These are phyloP conservation scores for Oplegnathus fasciatus DNA, from an alignment of 2,113 vertebrate genomes.

Conservation along the genomic window DNA sequence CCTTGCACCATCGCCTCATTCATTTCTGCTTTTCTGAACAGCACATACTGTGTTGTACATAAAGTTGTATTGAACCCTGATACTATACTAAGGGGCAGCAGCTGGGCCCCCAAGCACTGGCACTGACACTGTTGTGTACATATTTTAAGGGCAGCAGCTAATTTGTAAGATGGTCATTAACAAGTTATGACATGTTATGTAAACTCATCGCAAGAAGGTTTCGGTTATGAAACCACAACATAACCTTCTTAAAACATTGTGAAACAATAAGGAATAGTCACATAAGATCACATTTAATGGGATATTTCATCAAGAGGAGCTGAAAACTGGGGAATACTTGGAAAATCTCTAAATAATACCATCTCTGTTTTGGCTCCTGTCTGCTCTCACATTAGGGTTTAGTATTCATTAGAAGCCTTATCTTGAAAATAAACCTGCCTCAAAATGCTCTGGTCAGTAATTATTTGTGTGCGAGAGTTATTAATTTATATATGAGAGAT, in stretches of 20 bases:
- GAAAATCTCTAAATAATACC: not conserved
- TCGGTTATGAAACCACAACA: not conserved
- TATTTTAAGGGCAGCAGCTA: constrained; percentile 6
- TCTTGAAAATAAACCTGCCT: not conserved
- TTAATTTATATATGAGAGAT: not conserved
- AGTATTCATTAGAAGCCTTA: not conserved
- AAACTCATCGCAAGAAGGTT: not conserved
- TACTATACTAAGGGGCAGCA: not conserved
- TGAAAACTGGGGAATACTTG: not conserved
- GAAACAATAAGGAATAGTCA: not conserved
- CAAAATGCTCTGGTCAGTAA: constrained; percentile 2
- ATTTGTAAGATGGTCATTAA: constrained; percentile 2
- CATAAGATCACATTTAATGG: not conserved
- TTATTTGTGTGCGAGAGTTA: not conserved
- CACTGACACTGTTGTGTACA: not conserved
- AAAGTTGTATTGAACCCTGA: not conserved
- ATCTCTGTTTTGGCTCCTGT: not conserved
- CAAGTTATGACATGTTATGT: not conserved
- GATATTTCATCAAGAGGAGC: not conserved
- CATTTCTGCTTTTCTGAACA: not conserved
- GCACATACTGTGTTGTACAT: not conserved
- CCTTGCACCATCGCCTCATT: not conserved
- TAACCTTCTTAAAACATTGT: not conserved
- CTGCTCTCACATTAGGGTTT: not conserved
- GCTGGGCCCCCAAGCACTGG: not conserved